Base-by-base conservation (phyloP, 2,797 vertebrate genomes). In the Pipistrellus pygmaeus region DNA sequence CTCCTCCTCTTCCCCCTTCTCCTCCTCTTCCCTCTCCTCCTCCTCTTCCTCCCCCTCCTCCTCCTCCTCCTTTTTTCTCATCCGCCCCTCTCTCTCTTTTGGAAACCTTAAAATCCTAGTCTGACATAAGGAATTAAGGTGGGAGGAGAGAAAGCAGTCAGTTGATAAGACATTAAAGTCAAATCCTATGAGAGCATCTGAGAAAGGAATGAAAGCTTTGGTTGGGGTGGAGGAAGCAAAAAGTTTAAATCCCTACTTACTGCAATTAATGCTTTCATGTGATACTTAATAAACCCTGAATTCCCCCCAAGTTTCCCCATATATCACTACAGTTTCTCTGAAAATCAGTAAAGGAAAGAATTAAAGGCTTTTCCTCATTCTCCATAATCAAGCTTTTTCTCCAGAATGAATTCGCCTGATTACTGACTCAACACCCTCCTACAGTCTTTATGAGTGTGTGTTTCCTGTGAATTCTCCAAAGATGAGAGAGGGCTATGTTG, bases 371-470 rank as follows among this genome's bases (percentile, higher is more conserved):
- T 82, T 44, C 89, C 75, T 41, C 53, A 3, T 15, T 35, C 62
- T 27, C 60, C 35, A 38, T 62, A 90, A 68, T 84, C 80, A 85
- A 60, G 87, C n/a, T 62, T 62, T 95, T 90, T 87, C 96, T 95
- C 68, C 17, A 30, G 71, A 8, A 64, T 75, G 85, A 91, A 94
- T 90, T 38, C 69, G 93, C 68, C 38, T 93, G 95, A 91, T 96
- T 90, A 86, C 81, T 30, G 76, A 41, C 38, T 75, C 14, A 81
- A 41, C 27, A 10, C 48, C 25, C 87, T 60, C 77, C 81, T 30
- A 32, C 55, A 25, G 0, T 57, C 51, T 84, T 18, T 3, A 30
- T 4, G 3, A 68, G 41, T 12, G n/a, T 11, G 8, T 71, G 82
- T 90, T 88, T 82, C 57, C 88, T 71, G n/a, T 83, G 95, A 78